Percentiles rank a stretch among this genome's conserved stretches.
phyloP scores from a whole-genome alignment of 2,797 vertebrate genomes.

The Menidia menidia region DNA sequence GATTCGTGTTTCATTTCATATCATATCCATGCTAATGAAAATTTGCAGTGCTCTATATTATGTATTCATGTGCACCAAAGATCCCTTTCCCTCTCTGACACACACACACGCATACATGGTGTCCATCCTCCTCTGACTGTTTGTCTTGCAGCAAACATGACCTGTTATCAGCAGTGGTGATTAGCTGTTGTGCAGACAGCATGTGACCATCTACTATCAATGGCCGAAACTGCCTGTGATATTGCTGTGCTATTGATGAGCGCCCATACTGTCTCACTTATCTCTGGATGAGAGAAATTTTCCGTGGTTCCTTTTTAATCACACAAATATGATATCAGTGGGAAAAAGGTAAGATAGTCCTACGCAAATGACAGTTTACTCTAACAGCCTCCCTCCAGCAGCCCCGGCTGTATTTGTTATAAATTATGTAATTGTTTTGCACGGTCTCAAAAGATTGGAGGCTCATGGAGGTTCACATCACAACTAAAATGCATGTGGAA shows the following conservation, averaged over 20 bases:
- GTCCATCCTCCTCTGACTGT: slow-evolving; percentile 10
- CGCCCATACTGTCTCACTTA: slow-evolving; percentile 3
- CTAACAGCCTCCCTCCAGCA: not conserved
- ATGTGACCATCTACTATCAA: slow-evolving; percentile 56
- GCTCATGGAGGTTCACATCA: not conserved
- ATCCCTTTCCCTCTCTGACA: not conserved
- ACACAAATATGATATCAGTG: not conserved
- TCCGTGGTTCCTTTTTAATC: slow-evolving; percentile 20
- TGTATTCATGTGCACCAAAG: not conserved
- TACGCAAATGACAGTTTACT: not conserved
- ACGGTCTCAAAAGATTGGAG: not conserved
- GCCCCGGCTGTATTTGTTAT: not conserved
- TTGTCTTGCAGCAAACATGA: slow-evolving; percentile 29
- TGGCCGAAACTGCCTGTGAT: slow-evolving; percentile 27
- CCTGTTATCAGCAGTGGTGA: slow-evolving; percentile 34
- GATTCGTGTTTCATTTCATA: not conserved
- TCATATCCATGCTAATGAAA: not conserved
- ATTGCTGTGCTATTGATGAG: slow-evolving; percentile 32
- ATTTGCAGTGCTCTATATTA: not conserved
- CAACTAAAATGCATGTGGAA: not conserved
- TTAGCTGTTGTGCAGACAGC: slow-evolving; percentile 53
- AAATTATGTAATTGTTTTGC: not conserved
- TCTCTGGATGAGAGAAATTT: slow-evolving; percentile 17
- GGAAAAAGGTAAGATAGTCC: not conserved
- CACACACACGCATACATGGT: not conserved